These are phyloP conservation scores for Andrena praecox DNA, from an alignment of 2,888 invertebrate genomes.

Conservation along the genomic window DNA sequence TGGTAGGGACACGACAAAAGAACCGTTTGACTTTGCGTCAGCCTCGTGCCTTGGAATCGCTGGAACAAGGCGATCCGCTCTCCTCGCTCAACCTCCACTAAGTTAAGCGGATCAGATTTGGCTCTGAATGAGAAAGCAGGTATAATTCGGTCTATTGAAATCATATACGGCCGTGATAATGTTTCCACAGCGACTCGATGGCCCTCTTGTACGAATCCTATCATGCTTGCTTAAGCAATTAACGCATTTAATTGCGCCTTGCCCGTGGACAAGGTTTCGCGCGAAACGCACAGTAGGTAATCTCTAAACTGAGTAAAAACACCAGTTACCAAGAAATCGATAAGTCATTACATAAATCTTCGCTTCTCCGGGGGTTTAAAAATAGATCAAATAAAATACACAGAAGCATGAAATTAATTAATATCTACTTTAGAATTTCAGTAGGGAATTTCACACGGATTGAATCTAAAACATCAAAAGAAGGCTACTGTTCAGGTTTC, in stretches of 20 bases:
- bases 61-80: slow-evolving; percentile 8
- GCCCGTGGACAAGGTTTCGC: too few relatives aligned
- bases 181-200: slow-evolving; percentile 6
- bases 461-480: too few relatives aligned
- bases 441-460: too few relatives aligned
- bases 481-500: too few relatives aligned
- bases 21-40: slow-evolving; percentile 48
- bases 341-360: too few relatives aligned
- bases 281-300: too few relatives aligned
- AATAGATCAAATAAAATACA: too few relatives aligned
- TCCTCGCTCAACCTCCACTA: not conserved
- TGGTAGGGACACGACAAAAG: slow-evolving; percentile 39
- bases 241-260: not conserved
- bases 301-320: too few relatives aligned
- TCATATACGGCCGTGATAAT: slow-evolving; percentile 30
- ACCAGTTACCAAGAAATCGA: too few relatives aligned
- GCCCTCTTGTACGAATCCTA: not conserved
- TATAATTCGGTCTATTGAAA: slow-evolving; percentile 47
- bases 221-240: not conserved
- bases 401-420: too few relatives aligned
- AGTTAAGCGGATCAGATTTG: slow-evolving; percentile 52
- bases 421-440: too few relatives aligned
- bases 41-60: slow-evolving; percentile 5
- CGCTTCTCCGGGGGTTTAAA: too few relatives aligned
- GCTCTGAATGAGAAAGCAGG: slow-evolving; percentile 29